Conservation (phyloP, 2,888 invertebrate species). For the Tillus elongatus region DNA sequence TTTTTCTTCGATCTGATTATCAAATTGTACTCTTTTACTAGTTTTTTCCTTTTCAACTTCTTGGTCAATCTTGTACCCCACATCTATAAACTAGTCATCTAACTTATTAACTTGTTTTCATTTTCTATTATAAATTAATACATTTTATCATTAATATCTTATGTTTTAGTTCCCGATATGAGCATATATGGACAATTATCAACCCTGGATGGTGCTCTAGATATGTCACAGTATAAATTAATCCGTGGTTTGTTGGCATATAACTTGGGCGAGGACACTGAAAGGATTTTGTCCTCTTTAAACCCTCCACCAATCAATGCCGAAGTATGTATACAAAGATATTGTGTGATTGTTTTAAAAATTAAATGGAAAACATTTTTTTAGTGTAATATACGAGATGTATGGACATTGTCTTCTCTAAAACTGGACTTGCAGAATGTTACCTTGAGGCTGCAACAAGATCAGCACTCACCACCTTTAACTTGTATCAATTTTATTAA, state of each 20-base stretch:
- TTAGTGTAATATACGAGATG: slow-evolving; percentile 39
- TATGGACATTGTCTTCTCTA: slow-evolving; percentile 73
- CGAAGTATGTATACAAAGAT: slow-evolving; percentile 20
- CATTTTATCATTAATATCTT: not conserved
- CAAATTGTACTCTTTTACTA: no score
- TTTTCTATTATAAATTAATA: no score
- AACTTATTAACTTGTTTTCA: no score
- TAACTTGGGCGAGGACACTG: slow-evolving; percentile 81
- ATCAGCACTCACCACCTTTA: slow-evolving; percentile 53
- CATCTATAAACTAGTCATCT: no score
- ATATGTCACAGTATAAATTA: slow-evolving; percentile 77
- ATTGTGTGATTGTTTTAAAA: not conserved
- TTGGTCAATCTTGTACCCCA: no score
- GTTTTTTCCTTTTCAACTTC: no score
- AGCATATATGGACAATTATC: slow-evolving; percentile 77
- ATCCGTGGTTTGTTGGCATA: slow-evolving; percentile 78
- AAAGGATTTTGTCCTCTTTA: slow-evolving; percentile 48
- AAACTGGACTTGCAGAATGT: slow-evolving; percentile 81
- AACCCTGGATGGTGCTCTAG: slow-evolving; percentile 72
- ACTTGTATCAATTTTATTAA: slow-evolving; percentile 88
- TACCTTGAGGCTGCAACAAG: slow-evolving; percentile 59
- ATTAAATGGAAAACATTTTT: no score
- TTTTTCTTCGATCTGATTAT: no score
- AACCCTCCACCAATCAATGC: slow-evolving; percentile 27
- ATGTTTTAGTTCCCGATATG: slow-evolving; percentile 62